Base-by-base conservation (phyloP, 2,888 invertebrate species). In the Holacanthella duospinosa region DNA sequence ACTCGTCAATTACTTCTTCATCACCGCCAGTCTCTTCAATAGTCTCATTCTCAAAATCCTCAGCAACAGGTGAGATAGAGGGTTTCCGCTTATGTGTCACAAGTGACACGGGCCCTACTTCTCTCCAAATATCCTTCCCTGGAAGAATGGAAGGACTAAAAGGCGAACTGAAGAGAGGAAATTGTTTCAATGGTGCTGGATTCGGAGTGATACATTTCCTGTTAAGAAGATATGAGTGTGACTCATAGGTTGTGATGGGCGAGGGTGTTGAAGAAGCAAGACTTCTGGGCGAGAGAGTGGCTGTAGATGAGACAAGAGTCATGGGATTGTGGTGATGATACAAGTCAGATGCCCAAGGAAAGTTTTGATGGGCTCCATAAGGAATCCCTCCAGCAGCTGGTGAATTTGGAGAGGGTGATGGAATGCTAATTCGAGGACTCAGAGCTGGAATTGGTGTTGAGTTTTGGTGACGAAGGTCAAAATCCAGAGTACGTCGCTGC, bases 241-340 rank as follows among this genome's bases (percentile, higher is more conserved):
- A 16, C 28, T 69, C 67, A 55, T 69, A 68, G 36, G 70, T 69
- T 16, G 71, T 68, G 26, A 71, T 69, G 53, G 72, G 72, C 36
- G 72, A 72, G 59, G 72, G 72, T 53, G 71, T 69, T 55, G 72
- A 71, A 59, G 71, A 67, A 56, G 68, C 66, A 60, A 72, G 63
- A 61, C 68, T 68, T 58, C 69, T 71, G 16, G 72, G 72, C 60
- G 69, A 69, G 27, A 72, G 64, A 43, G 70, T 67, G 21, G 70
- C 64, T n/a, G n/a, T n/a, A 26, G 70, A 62, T 24, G 70, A 69
- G 43, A 21, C 48, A 21, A n/a, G 21, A 21, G 48, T 48, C 48
- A 48, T 9, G 12, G 48, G 48, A 21, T 48, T 9, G n/a, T 48
- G 48, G 48, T 9, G 19, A 21, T 48, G 48, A 21, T 48, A 48